Percentiles rank a stretch among this genome's conserved stretches.
phyloP scores from a whole-genome alignment of 2,888 invertebrate genomes.

The Ophion ventricosus region DNA sequence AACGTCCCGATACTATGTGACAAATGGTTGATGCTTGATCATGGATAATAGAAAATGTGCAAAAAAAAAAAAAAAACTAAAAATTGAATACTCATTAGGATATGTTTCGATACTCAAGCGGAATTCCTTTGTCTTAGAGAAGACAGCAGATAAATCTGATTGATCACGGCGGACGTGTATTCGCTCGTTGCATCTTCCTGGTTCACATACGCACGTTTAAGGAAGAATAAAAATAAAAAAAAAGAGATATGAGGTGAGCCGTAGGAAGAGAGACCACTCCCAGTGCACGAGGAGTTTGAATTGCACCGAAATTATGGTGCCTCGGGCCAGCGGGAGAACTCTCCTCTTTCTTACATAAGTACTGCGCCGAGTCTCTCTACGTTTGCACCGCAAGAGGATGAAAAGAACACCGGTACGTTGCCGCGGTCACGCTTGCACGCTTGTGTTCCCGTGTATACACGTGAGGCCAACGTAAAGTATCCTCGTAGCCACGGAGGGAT shows the following conservation, averaged over 20 bases:
- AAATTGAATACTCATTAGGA: too few species aligned
- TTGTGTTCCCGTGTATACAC: background rate
- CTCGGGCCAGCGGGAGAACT: conserved; percentile 39
- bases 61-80: too few species aligned
- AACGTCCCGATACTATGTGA: too few species aligned
- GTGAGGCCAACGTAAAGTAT: conserved; percentile 28
- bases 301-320: conserved; percentile 62
- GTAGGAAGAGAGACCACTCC: conserved; percentile 5
- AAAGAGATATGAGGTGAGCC: background rate
- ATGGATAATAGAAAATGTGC: too few species aligned
- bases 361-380: conserved; percentile 45
- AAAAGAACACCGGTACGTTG: conserved; percentile 23
- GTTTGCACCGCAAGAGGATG: conserved; percentile 42
- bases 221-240: background rate
- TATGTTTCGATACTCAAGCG: too few species aligned
- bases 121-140: too few species aligned
- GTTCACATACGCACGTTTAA: background rate
- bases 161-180: too few species aligned
- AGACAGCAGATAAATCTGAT: too few species aligned
- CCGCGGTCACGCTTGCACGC: conserved; percentile 27
- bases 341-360: conserved; percentile 57
- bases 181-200: too few species aligned
- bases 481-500: conserved; percentile 30
- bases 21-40: too few species aligned
- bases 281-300: conserved; percentile 49